Base-by-base conservation (phyloP, 2,797 vertebrate genomes). In the Alosa sapidissima region DNA sequence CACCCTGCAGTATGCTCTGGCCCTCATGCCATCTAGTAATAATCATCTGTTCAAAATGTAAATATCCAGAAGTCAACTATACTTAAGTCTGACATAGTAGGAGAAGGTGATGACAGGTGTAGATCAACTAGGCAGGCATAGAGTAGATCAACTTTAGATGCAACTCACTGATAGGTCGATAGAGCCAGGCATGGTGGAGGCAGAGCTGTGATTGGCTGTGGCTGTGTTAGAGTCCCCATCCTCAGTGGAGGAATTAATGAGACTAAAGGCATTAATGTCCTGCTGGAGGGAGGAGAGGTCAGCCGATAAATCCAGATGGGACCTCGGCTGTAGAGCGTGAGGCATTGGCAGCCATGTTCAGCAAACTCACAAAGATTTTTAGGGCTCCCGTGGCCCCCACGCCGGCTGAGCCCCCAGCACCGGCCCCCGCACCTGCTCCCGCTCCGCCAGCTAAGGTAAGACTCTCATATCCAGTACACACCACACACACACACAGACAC, bases 341-440 rank as follows among this genome's bases (percentile, higher is more conserved):
- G 49, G 54, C 16, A 54, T 1, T 55, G 45, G 1, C 36, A 33
- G 36, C 33, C 86, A 96, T 96, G 94, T 93, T 95, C 86, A 90
- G 89, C 86, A 88, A 87, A 84, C 82, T 96, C 1, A 93, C 91
- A 83, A 89, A 28, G 21, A 28, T 90, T 81, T 75, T 94, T 0
- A 51, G 88, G 85, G 86, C 86, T 82, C 91, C 90, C 0, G 90
- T 14, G 87, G 75, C 72, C 54, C 51, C 85, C 62, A 52, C 52
- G 4, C 14, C 85, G 13, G 65, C 85, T 24, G 81, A 55, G 60
- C 21, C 83, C 11, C 49, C 55, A 8, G 52, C 86, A 0, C 33
- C 85, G 0, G 24, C 36, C 41, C 28, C 90, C 0, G 75, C 86
- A 19, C 1, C 91, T 0, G 45, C 58, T 0, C 81, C 86, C 9